Percentiles rank a stretch among this genome's conserved stretches.
Evolutionary conservation across 2,113 vertebrate genomes (phyloP).

Genomic region (Symphodus melops): DNA sequence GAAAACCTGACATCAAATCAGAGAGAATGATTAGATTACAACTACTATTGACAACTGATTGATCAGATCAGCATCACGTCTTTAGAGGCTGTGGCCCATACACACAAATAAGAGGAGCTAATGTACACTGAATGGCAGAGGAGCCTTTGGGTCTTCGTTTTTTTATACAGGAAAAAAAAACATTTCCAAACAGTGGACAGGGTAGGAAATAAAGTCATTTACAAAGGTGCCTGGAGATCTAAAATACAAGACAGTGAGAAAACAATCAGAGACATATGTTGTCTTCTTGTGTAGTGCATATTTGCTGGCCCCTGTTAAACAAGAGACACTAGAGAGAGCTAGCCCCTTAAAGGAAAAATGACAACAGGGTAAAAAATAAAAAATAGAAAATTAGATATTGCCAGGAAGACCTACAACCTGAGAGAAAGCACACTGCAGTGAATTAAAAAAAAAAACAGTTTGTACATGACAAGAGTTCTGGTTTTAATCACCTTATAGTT

Average conservation of each 20-base stretch:
- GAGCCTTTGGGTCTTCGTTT: conserved; percentile 36
- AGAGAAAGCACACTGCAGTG: conserved; percentile 53
- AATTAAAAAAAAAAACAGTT: conserved; percentile 33
- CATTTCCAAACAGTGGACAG: conserved; percentile 68
- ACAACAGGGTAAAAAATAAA: conserved; percentile 25
- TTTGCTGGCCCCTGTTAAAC: conserved; percentile 67
- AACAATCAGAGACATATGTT: conserved; percentile 49
- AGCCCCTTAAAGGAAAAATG: conserved; percentile 46
- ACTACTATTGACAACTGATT: conserved; percentile 9
- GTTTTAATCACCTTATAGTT: conserved; percentile 45
- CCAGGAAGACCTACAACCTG: conserved; percentile 48
- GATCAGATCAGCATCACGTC: conserved; percentile 13
- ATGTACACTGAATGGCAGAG: conserved; percentile 21
- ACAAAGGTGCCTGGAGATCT: conserved; percentile 58
- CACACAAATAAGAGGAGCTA: conserved; percentile 25
- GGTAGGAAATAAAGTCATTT: conserved; percentile 54
- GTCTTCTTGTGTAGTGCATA: conserved; percentile 56
- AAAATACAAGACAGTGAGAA: conserved; percentile 66
- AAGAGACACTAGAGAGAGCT: conserved; percentile 65
- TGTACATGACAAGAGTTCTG: conserved; percentile 26
- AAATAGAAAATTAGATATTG: conserved; percentile 14
- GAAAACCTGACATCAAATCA: conserved; percentile 20
- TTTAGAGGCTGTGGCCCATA: conserved; percentile 7
- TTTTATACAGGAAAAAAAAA: conserved; percentile 38
- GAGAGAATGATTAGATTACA: conserved; percentile 9